Conservation (phyloP, 1,140 invertebrate genomes). For the Anagrus nilaparvatae region DNA sequence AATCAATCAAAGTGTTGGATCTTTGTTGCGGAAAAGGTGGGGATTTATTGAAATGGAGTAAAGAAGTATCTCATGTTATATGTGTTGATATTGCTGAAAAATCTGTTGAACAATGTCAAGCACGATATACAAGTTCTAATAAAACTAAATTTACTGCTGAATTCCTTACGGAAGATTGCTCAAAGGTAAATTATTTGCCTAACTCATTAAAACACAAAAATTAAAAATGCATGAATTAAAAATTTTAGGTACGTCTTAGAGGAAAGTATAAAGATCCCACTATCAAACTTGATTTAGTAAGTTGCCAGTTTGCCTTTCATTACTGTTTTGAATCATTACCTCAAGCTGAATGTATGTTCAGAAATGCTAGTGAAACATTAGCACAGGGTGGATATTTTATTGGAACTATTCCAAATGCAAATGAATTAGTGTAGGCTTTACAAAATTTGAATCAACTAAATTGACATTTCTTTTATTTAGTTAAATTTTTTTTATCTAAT, state of each 20-base stretch:
- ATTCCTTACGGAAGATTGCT: conserved; percentile 56
- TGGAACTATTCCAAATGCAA: conserved; percentile 89
- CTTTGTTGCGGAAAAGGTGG: conserved; percentile 93
- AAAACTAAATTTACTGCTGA: conserved; percentile 21
- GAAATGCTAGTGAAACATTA: conserved; percentile 84
- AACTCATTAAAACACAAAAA: conserved; percentile 4
- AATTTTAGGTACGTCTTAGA: conserved; percentile 53
- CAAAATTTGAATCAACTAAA: neutral
- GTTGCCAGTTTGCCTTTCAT: conserved; percentile 96
- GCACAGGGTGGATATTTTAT: conserved; percentile 89
- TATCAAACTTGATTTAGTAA: conserved; percentile 78
- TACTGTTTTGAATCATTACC: conserved; percentile 88
- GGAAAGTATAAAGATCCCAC: conserved; percentile 62
- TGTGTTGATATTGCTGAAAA: conserved; percentile 91
- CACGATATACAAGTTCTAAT: conserved; percentile 50
- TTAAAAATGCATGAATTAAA: neutral
- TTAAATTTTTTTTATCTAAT: conserved; percentile 10
- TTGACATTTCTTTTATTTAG: neutral
- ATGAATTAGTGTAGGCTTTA: conserved; percentile 71
- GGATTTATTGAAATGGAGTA: conserved; percentile 91
- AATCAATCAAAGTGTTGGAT: conserved; percentile 54
- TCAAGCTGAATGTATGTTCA: conserved; percentile 89
- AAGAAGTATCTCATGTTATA: conserved; percentile 77
- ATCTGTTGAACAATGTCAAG: conserved; percentile 79
- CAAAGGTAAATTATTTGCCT: conserved; percentile 50